Evolutionary conservation across 2,888 invertebrate species (phyloP).

Genomic region (Lycophotia porphyrea): DNA sequence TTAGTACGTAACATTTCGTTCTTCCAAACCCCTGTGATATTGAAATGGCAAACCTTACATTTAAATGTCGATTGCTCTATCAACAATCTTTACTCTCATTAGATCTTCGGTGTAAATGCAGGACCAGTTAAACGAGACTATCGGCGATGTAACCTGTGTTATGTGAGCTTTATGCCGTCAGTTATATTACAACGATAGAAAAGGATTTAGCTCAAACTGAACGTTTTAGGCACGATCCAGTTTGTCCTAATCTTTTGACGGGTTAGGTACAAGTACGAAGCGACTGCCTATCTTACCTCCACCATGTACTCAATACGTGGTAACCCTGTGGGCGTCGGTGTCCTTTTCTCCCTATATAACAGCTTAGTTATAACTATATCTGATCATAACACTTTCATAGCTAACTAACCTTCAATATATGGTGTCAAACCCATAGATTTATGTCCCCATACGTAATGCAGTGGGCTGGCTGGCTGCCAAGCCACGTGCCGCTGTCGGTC

Average conservation of each 20-base stretch:
- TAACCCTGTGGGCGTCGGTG: too few relatives aligned
- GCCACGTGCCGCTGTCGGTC: conserved; percentile 47
- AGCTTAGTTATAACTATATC: not conserved
- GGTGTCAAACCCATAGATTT: conserved; percentile 53
- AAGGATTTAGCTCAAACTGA: conserved; percentile 11
- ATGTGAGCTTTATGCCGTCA: conserved; percentile 3
- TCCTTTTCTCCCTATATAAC: not conserved
- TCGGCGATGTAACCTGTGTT: conserved; percentile 1
- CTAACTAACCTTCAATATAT: conserved; percentile 50
- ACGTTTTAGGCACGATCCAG: not conserved
- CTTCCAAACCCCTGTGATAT: not conserved
- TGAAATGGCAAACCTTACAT: not conserved
- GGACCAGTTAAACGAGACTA: not conserved
- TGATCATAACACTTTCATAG: conserved; percentile 24
- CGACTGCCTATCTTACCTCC: too few relatives aligned
- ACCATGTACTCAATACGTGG: too few relatives aligned
- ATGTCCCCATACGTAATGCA: conserved; percentile 52
- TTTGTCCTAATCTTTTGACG: not conserved
- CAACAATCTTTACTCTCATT: not conserved
- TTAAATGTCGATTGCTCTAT: not conserved
- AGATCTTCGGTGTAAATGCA: conserved; percentile 21
- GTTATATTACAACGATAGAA: not conserved
- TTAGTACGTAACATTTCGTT: not conserved
- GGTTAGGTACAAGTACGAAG: too few relatives aligned
- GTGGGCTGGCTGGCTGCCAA: conserved; percentile 47